Evolutionary conservation across 2,888 invertebrate genomes (phyloP), one percentile per base, ranked within the genome.

Genomic region (Phaonia tiefii): DNA sequence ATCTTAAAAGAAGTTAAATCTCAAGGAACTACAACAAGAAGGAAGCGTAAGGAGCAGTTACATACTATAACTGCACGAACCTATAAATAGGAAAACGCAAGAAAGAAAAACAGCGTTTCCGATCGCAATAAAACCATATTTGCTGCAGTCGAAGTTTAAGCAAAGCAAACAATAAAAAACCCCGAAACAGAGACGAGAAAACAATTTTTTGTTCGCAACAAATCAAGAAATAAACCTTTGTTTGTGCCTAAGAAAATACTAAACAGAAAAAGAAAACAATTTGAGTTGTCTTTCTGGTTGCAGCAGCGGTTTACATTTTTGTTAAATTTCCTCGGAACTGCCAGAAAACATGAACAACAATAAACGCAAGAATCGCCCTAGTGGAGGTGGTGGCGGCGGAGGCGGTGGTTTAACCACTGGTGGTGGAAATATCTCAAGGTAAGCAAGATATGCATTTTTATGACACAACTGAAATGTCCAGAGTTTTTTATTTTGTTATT

Each of bases 311-410:
- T 58, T 74, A 58, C 77, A 42, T 73, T n/a, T n/a, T 80, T 74
- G n/a, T 1, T 44, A 51, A 39, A 67, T 46, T 63, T 54, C 54
- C 25, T 54, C 54, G 25, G 1, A 46, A 17, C 25, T 3, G 31
- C 31, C 66, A 78, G 42, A 71, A 63, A 20, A 37, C 31, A 84
- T 84, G 89, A 88, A 89, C 66, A 96, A 95, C 91, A 95, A 93
- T 91, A 96, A 96, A 92, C 94, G 95, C 92, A 96, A 96, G 93
- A 95, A 94, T 92, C 95, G 96, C 91, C 94, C 95, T 89, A 95
- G 94, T 78, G 88, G 87, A 90, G 92, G 82, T 63, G 78, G 81
- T 31, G 74, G 77, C 7, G 75, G 79, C 26, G 74, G 74, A 5
- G 69, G 69, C 17, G 67, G 78, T 8, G 70, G 74, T 13, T 72